Evolutionary conservation across 2,113 vertebrate species (phyloP), one percentile per base, ranked within the genome.

Genomic region (Thermophis baileyi): DNA sequence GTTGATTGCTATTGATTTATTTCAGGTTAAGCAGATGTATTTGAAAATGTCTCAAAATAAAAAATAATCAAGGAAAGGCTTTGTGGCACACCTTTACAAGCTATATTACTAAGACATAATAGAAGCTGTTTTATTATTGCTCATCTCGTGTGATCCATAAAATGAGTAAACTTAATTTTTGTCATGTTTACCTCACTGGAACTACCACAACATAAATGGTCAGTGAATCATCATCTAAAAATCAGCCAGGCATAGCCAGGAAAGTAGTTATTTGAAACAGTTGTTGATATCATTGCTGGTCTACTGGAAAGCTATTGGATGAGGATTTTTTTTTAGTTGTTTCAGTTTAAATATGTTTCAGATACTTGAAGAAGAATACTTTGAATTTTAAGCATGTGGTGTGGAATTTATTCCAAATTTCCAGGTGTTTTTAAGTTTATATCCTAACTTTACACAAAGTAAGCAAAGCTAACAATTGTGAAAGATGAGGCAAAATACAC

Each of bases 81-180:
- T 69, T 90, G 6, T 30, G 44, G 46, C 50, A 22, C 7, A 24
- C 54, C 20, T 47, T 93, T 90, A 87, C 55, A 86, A 88, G 49
- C 87, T 90, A 87, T 69, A 16, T 87, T 87, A 27, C 47, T 53
- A 57, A 90, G 69, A 69, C 24, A 53, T 53, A 53, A 40, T 53
- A 63, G 18, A 46, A 86, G 89, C 53, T 92, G 85, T 86, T 90
- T 90, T 93, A 91, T 89, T 90, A 93, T 93, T 89, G 91, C 87
- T 94, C 30, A 35, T n/a, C 47, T 93, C 57, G 91, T 94, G 85
- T 85, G 87, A 91, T 35, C 89, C 87, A 50, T 94, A 87, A 93
- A 95, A 91, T 93, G 92, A 85, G 87, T 30, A 12, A 51, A 44
- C 54, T 94, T 92, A 93, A 44, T 89, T 95, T 93, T 93, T 94